Evolutionary conservation across 2,888 invertebrate species (phyloP), one percentile per base, ranked within the genome.

Genomic region (Lampropteryx suffumata): DNA sequence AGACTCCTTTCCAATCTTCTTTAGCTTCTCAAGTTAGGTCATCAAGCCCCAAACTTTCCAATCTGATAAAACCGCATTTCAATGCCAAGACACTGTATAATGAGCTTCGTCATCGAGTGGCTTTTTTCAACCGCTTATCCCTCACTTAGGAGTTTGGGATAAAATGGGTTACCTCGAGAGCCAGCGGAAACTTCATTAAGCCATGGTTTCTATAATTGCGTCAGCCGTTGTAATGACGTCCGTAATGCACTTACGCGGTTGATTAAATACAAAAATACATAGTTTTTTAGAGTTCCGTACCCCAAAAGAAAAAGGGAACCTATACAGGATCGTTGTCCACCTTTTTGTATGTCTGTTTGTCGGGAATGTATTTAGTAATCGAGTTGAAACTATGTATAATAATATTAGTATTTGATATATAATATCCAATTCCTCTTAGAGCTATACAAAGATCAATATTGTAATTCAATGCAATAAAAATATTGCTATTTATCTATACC

Each of bases 21-120:
- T 14, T 11, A 13, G 27, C 35, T 33, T 10, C n/a, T 33, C 42
- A 43, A 53, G 39, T 53, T 40, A 26, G 21, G 48, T 43, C 54
- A 54, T 54, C 46, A 54, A 42, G 49, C 34, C 13, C 35, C 50
- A 41, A 43, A 59, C 49, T 52, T 49, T 52, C 46, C 57, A 59
- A 57, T 62, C 59, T 48, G 43, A 57, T 54, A 59, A 52, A 57
- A 59, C 58, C 55, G 48, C 57, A 53, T 60, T 51, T 57, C 59
- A 54, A 54, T 45, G 55, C 40, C 32, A 50, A 45, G 51, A 57
- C 55, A 55, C 51, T 41, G 55, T 33, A 50, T 59, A 62, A 59
- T 62, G 57, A 59, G 54, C 62, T 51, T 45, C 52, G 62, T 56
- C 59, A 62, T 62, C 57, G 59, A 62, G 54, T 57, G 57, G 41